Conservation (phyloP, 2,888 invertebrate genomes). For the Tortricodes alternella region DNA sequence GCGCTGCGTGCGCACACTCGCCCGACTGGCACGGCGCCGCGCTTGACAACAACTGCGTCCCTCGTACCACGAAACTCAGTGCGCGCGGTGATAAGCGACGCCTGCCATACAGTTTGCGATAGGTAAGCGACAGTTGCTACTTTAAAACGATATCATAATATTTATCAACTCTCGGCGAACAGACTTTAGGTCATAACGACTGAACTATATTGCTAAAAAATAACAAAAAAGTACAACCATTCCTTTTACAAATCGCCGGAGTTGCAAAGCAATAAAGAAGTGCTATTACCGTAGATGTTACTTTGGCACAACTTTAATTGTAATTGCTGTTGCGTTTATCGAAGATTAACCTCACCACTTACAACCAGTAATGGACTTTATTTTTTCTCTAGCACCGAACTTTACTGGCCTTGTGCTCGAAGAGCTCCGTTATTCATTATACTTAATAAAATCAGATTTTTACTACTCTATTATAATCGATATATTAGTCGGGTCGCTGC, state of each 20-base stretch:
- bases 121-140: too few species aligned
- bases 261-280: constrained; percentile 44
- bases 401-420: not conserved
- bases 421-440: not conserved
- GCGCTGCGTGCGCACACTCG: too few species aligned
- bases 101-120: too few species aligned
- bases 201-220: constrained; percentile 1
- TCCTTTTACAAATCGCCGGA: constrained; percentile 40
- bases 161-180: not conserved
- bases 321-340: constrained; percentile 28
- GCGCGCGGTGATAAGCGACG: too few species aligned
- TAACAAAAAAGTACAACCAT: constrained; percentile 37
- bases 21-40: too few species aligned
- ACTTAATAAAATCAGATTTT: constrained; percentile 18
- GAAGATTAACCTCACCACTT: constrained; percentile 6
- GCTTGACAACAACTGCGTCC: too few species aligned
- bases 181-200: not conserved
- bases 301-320: constrained; percentile 30
- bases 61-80: too few species aligned
- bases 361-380: not conserved
- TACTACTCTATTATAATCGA: constrained; percentile 36
- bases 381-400: not conserved
- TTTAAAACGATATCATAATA: too few species aligned
- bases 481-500: constrained; percentile 48
- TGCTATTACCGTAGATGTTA: constrained; percentile 37